These are phyloP conservation scores for Ochropleura leucogaster DNA, from an alignment of 2,888 invertebrate species.

Conservation along the genomic window DNA sequence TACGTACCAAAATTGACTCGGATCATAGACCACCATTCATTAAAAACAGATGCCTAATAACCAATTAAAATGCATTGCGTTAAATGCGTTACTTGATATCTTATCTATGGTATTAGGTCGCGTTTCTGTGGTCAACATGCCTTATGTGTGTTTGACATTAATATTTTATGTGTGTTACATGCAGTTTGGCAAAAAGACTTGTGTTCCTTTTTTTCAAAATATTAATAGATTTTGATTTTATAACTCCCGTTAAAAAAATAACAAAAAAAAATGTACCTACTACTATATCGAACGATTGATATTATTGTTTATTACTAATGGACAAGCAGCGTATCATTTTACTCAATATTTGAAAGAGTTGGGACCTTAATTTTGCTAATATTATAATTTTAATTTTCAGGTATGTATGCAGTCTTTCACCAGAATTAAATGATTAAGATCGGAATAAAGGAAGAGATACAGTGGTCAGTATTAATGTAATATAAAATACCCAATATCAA, in stretches of 20 bases:
- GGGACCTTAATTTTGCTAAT: not conserved
- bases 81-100: slow-evolving; percentile 49
- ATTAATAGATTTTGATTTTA: not conserved
- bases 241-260: not conserved
- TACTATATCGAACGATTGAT: too few relatives aligned
- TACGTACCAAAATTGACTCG: slow-evolving; percentile 64
- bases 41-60: slow-evolving; percentile 83
- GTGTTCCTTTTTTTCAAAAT: not conserved
- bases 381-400: slow-evolving; percentile 66
- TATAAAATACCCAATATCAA: not conserved
- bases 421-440: not conserved
- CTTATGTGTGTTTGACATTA: slow-evolving; percentile 13
- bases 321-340: slow-evolving; percentile 12
- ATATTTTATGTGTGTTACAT: not conserved
- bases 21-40: slow-evolving; percentile 79
- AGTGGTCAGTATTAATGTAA: slow-evolving; percentile 32
- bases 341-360: not conserved
- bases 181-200: not conserved
- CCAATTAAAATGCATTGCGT: slow-evolving; percentile 74
- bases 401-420: slow-evolving; percentile 58
- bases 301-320: too few relatives aligned
- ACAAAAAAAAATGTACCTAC: not conserved
- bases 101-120: slow-evolving; percentile 59
- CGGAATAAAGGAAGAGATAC: not conserved
- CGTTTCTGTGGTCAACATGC: slow-evolving; percentile 39